Conservation (phyloP, 2,113 vertebrate species). For the Semicossyphus pulcher region DNA sequence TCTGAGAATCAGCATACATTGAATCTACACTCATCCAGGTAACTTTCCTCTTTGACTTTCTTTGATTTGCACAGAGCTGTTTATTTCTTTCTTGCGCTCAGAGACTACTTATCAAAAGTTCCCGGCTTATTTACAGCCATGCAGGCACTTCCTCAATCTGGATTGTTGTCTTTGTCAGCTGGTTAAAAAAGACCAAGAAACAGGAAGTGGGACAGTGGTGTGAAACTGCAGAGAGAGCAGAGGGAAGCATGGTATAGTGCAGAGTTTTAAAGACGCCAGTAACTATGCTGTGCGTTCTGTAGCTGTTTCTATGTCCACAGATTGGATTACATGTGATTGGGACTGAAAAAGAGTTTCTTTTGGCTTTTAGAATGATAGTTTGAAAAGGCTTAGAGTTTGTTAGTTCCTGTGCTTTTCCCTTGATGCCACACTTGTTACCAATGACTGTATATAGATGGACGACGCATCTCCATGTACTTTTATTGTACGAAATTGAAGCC, state of each 20-base stretch:
- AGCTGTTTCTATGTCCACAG: not conserved
- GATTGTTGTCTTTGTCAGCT: not conserved
- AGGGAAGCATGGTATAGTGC: not conserved
- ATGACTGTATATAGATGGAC: too few species aligned
- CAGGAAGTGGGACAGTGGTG: constrained; percentile 54
- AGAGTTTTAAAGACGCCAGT: not conserved
- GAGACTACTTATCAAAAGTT: not conserved
- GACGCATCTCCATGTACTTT: too few species aligned
- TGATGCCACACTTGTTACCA: too few species aligned
- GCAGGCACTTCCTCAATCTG: constrained; percentile 53
- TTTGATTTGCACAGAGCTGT: not conserved
- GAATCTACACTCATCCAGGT: constrained; percentile 76
- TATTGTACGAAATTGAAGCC: too few species aligned
- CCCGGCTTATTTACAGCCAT: not conserved
- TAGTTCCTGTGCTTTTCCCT: too few species aligned
- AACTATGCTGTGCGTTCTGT: not conserved
- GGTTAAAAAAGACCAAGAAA: constrained; percentile 21
- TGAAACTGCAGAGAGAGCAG: constrained; percentile 4
- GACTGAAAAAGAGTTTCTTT: too few species aligned
- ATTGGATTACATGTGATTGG: too few species aligned
- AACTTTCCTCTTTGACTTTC: constrained; percentile 5
- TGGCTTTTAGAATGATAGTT: too few species aligned
- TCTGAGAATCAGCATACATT: constrained; percentile 66
- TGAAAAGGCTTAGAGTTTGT: too few species aligned
- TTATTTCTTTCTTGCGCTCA: not conserved